Evolutionary conservation across 2,797 vertebrate genomes (phyloP), one percentile per base, ranked within the genome.

Genomic region (Buphagus erythrorhynchus): DNA sequence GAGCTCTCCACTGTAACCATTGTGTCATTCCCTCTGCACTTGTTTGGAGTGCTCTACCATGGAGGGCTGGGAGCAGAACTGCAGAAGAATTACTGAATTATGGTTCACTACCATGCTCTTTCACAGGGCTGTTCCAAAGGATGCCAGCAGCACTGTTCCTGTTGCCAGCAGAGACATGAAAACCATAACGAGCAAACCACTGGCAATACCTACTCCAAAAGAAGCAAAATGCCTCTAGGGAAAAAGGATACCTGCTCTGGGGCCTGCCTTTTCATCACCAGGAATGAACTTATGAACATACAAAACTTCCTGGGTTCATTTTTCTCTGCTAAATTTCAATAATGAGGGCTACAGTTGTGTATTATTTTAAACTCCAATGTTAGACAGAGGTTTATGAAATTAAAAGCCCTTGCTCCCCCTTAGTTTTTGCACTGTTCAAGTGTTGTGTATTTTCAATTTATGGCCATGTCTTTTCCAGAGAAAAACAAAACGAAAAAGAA

Each of bases 401-500:
- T 35, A 24, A 51, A 86, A 75, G 42, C 25, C 13, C 38, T 68
- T 63, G 11, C 7, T 35, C 4, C 4, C 31, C 7, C 74, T 81
- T 59, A 9, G 18, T 18, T 52, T 69, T 40, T 57, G 31, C 21
- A 61, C 16, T 28, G 5, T 46, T 88, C 4, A 5, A 66, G 14
- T n/a, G 26, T 21, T 74, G 46, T 58, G 33, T 29, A 17, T 84
- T 94, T 95, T 78, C 93, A 54, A 76, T 95, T 92, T 88, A 69
- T 36, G 26, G 59, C 67, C n/a, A 8, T 36, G n/a, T 48, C 16
- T 26, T 86, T 76, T 45, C 57, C 16, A 55, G 31, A 33, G 33
- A 25, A 28, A 59, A 77, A 40, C 3, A 29, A 57, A 69, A 48
- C 3, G 1, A 13, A 24, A 72, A 13, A 15, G 22, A 35, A 24